phyloP scores from a whole-genome alignment of 2,113 vertebrate species.

The Rhadina sibilatrix region DNA sequence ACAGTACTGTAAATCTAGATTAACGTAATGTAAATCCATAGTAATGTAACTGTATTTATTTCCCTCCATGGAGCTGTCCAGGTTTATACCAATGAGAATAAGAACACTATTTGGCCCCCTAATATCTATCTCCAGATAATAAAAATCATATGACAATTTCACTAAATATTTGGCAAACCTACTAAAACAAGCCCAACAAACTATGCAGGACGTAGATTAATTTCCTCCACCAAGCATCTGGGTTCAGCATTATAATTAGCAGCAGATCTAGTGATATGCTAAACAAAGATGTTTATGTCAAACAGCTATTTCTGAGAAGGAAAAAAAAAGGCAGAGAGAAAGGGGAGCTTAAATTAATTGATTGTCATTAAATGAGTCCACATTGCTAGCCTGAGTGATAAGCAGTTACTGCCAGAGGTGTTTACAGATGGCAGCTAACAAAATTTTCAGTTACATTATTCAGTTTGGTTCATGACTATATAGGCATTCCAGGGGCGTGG shows the following conservation, averaged over 20 bases:
- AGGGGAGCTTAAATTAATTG: neutral
- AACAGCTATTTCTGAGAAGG: conserved; percentile 43
- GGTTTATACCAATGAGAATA: conserved; percentile 38
- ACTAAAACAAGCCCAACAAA: conserved; percentile 61
- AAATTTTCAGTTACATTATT: neutral
- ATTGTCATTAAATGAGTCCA: conserved; percentile 30
- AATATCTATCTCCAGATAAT: conserved; percentile 58
- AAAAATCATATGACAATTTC: conserved; percentile 59
- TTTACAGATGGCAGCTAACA: neutral
- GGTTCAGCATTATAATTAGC: conserved; percentile 68
- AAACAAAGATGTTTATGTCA: conserved; percentile 68
- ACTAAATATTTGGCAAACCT: conserved; percentile 66
- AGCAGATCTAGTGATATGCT: conserved; percentile 62
- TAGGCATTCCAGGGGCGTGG: neutral
- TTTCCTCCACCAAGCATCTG: conserved; percentile 65
- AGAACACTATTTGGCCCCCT: conserved; percentile 53
- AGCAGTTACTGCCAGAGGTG: conserved; percentile 15
- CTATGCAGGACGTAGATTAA: conserved; percentile 62
- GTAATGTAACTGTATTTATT: conserved; percentile 25
- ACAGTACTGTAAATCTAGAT: conserved; percentile 7
- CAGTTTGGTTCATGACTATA: neutral
- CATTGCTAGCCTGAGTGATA: conserved; percentile 3
- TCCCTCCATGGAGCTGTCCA: conserved; percentile 19
- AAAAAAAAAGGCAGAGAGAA: neutral
- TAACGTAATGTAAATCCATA: neutral